A percentile compares a stretch with the other conserved stretches of the same genome.
Evolutionary conservation across 2,113 vertebrate genomes (phyloP).

Genomic region (Prunella himalayana): DNA sequence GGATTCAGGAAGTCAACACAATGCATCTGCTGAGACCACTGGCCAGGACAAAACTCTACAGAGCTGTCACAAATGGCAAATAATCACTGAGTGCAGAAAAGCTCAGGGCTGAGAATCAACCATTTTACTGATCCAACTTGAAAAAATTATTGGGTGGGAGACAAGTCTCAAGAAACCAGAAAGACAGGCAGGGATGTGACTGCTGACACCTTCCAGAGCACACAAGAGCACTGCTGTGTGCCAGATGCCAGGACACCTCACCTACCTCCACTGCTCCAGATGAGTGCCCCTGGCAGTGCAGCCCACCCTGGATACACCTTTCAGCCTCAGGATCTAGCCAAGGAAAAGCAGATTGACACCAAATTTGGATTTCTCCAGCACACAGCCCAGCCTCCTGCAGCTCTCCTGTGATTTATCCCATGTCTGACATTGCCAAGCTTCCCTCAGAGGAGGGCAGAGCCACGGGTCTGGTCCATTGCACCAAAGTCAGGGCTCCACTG

Average conservation of each 20-base stretch:
- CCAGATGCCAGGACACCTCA: neutral
- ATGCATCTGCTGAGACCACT: neutral
- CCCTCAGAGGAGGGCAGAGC: neutral
- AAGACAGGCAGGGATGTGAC: neutral
- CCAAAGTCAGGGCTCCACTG: neutral
- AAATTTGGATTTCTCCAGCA: neutral
- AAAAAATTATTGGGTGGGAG: neutral
- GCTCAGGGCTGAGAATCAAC: neutral
- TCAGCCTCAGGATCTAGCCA: neutral
- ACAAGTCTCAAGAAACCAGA: neutral
- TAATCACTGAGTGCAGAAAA: neutral
- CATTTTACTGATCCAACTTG: neutral
- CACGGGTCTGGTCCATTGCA: rapidly evolving
- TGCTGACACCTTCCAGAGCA: neutral
- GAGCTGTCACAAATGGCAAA: neutral
- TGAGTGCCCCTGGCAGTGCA: neutral
- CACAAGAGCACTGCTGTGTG: rapidly evolving
- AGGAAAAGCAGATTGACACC: neutral
- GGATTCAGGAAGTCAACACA: constrained; percentile 1
- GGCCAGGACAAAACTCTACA: neutral
- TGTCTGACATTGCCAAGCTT: neutral
- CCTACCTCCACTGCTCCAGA: neutral
- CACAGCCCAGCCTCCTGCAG: neutral
- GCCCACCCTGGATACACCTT: neutral
- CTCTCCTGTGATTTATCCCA: neutral